Conservation (phyloP, 2,113 vertebrate species). For the Bubo scandiacus region DNA sequence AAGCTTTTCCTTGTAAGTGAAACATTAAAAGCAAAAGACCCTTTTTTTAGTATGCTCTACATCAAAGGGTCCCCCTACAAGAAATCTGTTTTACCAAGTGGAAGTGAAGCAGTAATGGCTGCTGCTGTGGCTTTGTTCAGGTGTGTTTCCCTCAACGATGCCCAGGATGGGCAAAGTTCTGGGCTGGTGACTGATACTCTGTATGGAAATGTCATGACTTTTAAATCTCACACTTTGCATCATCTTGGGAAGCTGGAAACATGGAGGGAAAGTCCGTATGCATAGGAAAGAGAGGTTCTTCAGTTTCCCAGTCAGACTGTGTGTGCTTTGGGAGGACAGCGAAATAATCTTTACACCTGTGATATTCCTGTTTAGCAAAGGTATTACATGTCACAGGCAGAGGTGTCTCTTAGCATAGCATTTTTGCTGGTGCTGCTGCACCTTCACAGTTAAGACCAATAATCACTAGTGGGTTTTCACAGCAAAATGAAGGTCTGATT, state of each 20-base stretch:
- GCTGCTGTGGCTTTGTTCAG: not conserved
- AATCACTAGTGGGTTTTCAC: not conserved
- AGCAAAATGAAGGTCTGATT: not conserved
- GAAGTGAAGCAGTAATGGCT: not conserved
- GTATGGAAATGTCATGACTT: rapidly evolving
- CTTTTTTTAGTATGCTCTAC: not conserved
- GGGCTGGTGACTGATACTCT: not conserved
- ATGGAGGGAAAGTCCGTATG: not conserved
- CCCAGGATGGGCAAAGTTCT: not conserved
- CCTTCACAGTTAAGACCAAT: not conserved
- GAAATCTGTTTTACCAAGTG: not conserved
- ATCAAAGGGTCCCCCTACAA: not conserved
- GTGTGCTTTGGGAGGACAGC: not conserved
- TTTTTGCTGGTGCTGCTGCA: rapidly evolving
- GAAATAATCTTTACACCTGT: not conserved
- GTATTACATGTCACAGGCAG: not conserved
- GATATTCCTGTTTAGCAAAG: not conserved
- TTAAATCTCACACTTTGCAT: not conserved
- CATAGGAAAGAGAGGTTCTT: not conserved
- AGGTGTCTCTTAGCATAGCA: not conserved
- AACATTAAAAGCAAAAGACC: not conserved
- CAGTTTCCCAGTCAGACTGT: not conserved
- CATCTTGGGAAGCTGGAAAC: not conserved
- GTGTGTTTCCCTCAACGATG: not conserved
- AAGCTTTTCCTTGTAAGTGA: not conserved